phyloP scores from a whole-genome alignment of 2,888 invertebrate genomes.

The Euphydryas editha region DNA sequence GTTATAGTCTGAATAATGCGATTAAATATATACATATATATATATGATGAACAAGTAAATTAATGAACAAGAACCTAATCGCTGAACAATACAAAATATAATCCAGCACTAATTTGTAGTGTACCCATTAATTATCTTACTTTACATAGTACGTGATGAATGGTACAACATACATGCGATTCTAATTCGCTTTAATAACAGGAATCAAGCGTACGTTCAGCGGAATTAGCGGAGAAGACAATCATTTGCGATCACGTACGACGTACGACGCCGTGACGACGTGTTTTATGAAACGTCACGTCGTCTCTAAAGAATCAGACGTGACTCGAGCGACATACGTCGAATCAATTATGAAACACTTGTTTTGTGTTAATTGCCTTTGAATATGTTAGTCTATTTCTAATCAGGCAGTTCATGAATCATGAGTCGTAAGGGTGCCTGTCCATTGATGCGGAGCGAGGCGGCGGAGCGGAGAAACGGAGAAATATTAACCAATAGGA shows the following conservation, averaged over 20 bases:
- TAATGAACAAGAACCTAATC: neutral
- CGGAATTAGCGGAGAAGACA: constrained; percentile 29
- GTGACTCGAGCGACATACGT: constrained; percentile 26
- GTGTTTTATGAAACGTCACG: constrained; percentile 23
- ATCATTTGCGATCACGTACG: constrained; percentile 36
- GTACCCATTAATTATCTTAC: constrained; percentile 19
- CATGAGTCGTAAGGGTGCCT: neutral
- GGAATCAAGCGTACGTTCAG: constrained; percentile 40
- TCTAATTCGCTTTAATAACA: constrained; percentile 34
- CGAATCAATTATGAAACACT: constrained; percentile 27
- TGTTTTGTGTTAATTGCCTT: constrained; percentile 28
- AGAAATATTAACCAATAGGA: too few species aligned
- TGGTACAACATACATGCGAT: constrained; percentile 27
- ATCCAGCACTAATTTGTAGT: neutral
- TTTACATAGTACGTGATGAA: constrained; percentile 33
- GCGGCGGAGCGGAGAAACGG: too few species aligned
- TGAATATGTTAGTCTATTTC: constrained; percentile 9
- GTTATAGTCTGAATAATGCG: too few species aligned
- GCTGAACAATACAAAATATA: neutral
- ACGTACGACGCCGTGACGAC: constrained; percentile 18
- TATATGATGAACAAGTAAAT: neutral
- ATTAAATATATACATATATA: neutral
- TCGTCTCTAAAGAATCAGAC: constrained; percentile 14
- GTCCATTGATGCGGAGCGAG: too few species aligned
- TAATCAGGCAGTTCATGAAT: neutral